Conservation (phyloP, 2,113 vertebrate genomes). For the Chaetorhynchus papuensis region DNA sequence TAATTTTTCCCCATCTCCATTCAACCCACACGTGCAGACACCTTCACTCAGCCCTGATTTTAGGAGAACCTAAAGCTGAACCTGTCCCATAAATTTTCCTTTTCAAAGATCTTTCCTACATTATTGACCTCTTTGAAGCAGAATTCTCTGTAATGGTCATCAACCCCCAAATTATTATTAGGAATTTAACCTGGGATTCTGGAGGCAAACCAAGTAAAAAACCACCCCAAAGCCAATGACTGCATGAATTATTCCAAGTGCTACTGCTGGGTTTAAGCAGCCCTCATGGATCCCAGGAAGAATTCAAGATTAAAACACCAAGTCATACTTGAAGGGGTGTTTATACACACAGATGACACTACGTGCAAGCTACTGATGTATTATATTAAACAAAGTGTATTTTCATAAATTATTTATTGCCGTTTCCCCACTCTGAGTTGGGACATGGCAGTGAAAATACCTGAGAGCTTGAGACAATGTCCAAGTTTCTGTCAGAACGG, state of each 20-base stretch:
- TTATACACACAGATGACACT: not conserved
- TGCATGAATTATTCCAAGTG: not conserved
- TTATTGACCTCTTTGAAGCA: not conserved
- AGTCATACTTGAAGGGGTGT: not conserved
- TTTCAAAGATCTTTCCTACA: not conserved
- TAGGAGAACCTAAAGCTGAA: not conserved
- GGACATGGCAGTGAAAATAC: conserved; percentile 66
- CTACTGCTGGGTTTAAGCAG: not conserved
- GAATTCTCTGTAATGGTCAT: not conserved
- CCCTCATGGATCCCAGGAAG: not conserved
- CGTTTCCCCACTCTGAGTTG: not conserved
- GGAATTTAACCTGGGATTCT: not conserved
- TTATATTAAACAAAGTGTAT: not conserved
- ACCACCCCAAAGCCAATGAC: not conserved
- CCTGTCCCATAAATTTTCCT: fast-evolving
- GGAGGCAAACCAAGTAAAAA: not conserved
- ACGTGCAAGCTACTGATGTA: not conserved
- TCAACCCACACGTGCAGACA: fast-evolving
- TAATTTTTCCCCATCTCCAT: not conserved
- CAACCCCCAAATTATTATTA: not conserved
- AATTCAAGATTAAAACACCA: not conserved
- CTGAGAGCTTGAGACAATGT: conserved; percentile 72
- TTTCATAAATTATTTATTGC: conserved; percentile 31
- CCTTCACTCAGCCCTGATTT: not conserved
- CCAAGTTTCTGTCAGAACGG: conserved; percentile 91